Evolutionary conservation across 1,140 invertebrate species (phyloP).

Genomic region (Drosophila orena): DNA sequence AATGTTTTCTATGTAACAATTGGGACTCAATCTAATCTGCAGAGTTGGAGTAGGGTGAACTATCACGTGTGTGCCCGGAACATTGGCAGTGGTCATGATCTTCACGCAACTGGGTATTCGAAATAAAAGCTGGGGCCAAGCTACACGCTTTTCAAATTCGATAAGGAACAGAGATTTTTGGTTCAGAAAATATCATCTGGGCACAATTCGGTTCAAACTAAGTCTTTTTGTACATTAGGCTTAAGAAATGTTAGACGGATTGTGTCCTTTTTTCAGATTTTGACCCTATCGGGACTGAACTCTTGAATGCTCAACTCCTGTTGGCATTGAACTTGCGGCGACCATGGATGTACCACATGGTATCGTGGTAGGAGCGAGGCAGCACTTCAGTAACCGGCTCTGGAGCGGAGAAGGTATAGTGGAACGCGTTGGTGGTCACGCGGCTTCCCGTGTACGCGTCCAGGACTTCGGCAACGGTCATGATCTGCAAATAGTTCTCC

Average conservation of each 20-base stretch:
- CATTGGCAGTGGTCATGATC: conserved; percentile 11
- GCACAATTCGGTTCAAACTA: neutral
- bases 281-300: neutral
- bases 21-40: neutral
- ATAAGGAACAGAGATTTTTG: neutral
- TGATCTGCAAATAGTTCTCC: conserved; percentile 87
- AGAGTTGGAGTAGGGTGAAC: neutral
- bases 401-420: conserved; percentile 89
- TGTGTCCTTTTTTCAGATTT: neutral
- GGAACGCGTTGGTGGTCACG: conserved; percentile 90
- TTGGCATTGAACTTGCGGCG: conserved; percentile 87
- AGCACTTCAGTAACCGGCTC: conserved; percentile 87
- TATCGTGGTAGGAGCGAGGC: conserved; percentile 90
- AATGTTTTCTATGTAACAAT: conserved; percentile 4
- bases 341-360: conserved; percentile 91
- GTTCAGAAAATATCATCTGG: too few relatives aligned
- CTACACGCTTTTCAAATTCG: neutral
- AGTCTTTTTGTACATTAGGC: neutral
- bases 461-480: conserved; percentile 89
- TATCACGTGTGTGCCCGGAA: conserved; percentile 1
- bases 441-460: conserved; percentile 86
- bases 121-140: neutral
- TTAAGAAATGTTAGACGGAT: neutral
- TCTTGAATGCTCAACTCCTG: conserved; percentile 9
- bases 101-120: neutral